Conservation (phyloP, 37 sponge, comb jelly and placozoan genomes). For the Ephydatia muelleri region DNA sequence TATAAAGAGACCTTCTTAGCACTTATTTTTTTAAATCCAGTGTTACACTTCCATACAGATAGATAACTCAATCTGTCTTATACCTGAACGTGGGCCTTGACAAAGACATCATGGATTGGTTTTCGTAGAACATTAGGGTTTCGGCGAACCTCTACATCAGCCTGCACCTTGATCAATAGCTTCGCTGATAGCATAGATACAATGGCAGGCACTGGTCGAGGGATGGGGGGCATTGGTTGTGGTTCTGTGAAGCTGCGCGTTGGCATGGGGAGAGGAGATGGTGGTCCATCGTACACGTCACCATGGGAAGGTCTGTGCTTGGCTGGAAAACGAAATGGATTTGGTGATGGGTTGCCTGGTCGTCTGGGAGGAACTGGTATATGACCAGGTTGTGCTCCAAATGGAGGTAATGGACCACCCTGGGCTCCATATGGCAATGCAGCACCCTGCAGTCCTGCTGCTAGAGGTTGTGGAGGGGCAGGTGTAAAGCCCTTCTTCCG, state of each 20-base stretch:
- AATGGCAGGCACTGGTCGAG: neutral
- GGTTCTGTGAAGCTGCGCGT: conserved; percentile 17
- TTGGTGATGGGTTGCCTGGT: neutral
- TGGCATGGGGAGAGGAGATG: neutral
- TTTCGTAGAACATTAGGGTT: neutral
- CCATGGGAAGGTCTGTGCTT: neutral
- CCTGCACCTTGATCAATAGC: neutral
- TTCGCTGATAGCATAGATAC: neutral
- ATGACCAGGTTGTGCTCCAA: neutral
- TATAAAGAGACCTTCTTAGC: too few species aligned
- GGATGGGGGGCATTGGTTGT: neutral
- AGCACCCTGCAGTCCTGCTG: neutral
- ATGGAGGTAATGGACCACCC: neutral
- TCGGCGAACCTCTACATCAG: neutral
- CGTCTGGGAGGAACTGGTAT: neutral
- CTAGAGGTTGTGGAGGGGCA: neutral
- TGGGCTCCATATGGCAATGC: too few species aligned
- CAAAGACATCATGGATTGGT: neutral
- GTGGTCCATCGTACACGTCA: neutral
- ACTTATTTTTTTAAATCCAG: too few species aligned
- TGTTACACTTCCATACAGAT: too few species aligned
- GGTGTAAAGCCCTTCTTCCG: neutral
- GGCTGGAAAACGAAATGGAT: neutral
- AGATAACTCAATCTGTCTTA: too few species aligned
- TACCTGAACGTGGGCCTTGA: neutral